Evolutionary conservation across 2,113 vertebrate genomes (phyloP).

Genomic region (Alligator sinensis): DNA sequence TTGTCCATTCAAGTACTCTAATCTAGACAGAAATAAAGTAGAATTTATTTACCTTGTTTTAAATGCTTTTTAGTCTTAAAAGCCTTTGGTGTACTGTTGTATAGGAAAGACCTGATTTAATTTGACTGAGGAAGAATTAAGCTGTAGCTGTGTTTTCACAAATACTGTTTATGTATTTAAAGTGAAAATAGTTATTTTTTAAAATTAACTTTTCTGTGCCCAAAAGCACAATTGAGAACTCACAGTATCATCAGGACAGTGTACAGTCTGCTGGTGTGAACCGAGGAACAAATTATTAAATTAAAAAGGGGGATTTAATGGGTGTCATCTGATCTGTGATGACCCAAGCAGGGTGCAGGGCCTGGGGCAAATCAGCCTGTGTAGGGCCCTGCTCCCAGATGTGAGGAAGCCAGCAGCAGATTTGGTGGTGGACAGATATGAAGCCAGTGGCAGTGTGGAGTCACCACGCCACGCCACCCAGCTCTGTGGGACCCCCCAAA

Average conservation of each 20-base stretch:
- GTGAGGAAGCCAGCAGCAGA: too few relatives aligned
- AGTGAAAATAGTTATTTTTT: background rate
- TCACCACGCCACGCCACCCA: too few relatives aligned
- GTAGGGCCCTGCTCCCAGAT: too few relatives aligned
- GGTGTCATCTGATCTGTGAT: too few relatives aligned
- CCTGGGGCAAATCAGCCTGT: too few relatives aligned
- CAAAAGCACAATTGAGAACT: background rate
- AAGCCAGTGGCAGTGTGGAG: too few relatives aligned
- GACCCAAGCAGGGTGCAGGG: too few relatives aligned
- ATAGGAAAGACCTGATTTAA: background rate
- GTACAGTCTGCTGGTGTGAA: background rate
- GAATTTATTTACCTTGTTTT: background rate
- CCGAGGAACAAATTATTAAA: too few relatives aligned
- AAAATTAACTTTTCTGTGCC: background rate
- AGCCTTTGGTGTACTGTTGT: background rate
- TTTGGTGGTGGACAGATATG: too few relatives aligned
- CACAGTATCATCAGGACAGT: background rate
- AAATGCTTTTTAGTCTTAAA: background rate
- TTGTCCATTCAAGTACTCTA: background rate
- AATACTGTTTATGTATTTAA: background rate
- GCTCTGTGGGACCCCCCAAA: too few relatives aligned
- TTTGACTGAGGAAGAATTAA: conserved; percentile 17
- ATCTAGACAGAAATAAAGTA: background rate
- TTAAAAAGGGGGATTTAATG: too few relatives aligned
- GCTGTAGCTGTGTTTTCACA: background rate